These are phyloP conservation scores for Centropus bengalensis DNA, from an alignment of 2,113 vertebrate species.

Conservation along the genomic window DNA sequence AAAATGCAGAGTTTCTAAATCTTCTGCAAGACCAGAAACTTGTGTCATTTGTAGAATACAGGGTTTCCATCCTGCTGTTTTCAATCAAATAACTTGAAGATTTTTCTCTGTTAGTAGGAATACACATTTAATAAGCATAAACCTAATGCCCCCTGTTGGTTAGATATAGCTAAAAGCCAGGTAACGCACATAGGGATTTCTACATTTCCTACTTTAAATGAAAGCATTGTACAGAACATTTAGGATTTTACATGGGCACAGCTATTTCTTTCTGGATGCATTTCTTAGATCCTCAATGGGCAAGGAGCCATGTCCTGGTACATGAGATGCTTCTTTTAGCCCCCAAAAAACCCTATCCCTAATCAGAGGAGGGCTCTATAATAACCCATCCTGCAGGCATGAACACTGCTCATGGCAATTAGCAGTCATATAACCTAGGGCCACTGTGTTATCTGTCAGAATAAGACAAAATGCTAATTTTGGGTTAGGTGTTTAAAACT, in stretches of 20 bases:
- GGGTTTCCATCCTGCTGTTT: constrained; percentile 16
- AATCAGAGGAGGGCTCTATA: neutral
- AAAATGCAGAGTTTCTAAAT: neutral
- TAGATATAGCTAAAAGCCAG: neutral
- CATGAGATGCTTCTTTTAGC: neutral
- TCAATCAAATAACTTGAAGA: neutral
- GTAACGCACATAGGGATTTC: neutral
- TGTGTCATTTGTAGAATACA: neutral
- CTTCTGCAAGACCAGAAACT: neutral
- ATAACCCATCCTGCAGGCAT: neutral
- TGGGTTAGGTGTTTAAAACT: neutral
- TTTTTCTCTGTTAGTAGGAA: neutral
- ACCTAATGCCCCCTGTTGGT: constrained; percentile 68
- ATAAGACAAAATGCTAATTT: neutral
- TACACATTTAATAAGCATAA: constrained; percentile 37
- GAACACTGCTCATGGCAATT: neutral
- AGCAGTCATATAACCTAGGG: neutral
- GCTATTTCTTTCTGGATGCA: neutral
- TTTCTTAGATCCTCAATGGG: neutral
- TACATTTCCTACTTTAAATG: neutral
- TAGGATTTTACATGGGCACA: neutral
- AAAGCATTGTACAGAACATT: neutral
- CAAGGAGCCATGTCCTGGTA: neutral
- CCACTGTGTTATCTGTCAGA: neutral
- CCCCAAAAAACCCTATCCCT: neutral